A percentile compares a stretch with the other conserved stretches of the same genome.
Evolutionary conservation across 2,797 vertebrate genomes (phyloP).

Genomic region (Limosa lapponica): DNA sequence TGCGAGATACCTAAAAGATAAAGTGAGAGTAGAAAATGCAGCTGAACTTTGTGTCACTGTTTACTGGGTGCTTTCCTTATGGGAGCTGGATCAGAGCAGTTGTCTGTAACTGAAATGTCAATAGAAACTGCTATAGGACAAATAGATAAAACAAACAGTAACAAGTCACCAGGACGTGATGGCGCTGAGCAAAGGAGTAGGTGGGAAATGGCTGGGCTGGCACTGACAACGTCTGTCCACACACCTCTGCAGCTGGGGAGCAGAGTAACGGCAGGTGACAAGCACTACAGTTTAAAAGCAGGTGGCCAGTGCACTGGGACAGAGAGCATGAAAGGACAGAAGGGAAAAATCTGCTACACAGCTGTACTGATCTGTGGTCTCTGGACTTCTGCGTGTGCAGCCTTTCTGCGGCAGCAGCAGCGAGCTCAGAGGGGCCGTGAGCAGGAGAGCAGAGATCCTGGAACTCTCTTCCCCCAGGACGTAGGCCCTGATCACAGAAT

Average conservation of each 20-base stretch:
- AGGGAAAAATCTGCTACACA: background rate
- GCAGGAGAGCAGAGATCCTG: accelerated
- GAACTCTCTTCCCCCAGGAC: too few species aligned
- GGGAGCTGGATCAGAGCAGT: background rate
- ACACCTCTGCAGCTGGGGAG: background rate
- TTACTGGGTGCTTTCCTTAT: background rate
- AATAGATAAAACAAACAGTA: background rate
- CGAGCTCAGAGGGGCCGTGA: accelerated
- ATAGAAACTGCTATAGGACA: background rate
- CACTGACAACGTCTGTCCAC: background rate
- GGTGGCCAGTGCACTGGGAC: background rate
- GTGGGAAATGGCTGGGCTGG: background rate
- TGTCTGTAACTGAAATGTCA: background rate
- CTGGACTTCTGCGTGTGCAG: background rate
- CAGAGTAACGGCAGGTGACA: background rate
- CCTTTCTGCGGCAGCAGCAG: background rate
- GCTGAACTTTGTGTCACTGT: background rate
- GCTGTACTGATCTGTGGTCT: background rate
- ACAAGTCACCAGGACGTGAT: background rate
- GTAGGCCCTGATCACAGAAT: background rate
- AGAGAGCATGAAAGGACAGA: background rate
- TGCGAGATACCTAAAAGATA: accelerated
- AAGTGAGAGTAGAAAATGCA: background rate
- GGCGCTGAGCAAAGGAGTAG: background rate
- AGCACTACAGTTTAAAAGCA: background rate